phyloP scores from a whole-genome alignment of 2,797 vertebrate species.

The Buceros bicornis region DNA sequence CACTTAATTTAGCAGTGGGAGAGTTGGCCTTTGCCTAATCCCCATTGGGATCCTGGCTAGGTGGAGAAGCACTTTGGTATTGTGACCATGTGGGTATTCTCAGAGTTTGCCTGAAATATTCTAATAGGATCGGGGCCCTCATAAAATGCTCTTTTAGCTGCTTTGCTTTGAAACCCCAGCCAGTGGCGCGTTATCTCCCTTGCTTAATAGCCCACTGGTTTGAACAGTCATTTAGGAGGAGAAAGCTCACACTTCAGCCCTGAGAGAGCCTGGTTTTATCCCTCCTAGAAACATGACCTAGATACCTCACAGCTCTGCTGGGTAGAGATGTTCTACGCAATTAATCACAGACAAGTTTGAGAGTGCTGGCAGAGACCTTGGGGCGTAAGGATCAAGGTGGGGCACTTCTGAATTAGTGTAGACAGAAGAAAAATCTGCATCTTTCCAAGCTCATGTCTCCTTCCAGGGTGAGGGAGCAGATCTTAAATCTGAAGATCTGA shows the following conservation, averaged over 20 bases:
- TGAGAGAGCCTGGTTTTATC: slow-evolving; percentile 36
- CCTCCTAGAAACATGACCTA: slow-evolving; percentile 53
- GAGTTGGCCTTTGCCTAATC: slow-evolving; percentile 13
- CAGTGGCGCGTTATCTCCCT: slow-evolving; percentile 5
- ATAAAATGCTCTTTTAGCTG: slow-evolving; percentile 21
- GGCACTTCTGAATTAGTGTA: neutral
- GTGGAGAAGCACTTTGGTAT: slow-evolving; percentile 12
- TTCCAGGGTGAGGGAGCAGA: neutral
- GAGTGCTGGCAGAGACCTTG: neutral
- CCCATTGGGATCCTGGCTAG: neutral
- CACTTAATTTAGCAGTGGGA: neutral
- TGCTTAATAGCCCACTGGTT: slow-evolving; percentile 30
- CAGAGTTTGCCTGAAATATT: slow-evolving; percentile 48
- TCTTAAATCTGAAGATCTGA: neutral
- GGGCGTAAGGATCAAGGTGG: neutral
- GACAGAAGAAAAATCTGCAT: neutral
- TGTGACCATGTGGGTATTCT: slow-evolving; percentile 20
- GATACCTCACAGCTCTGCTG: slow-evolving; percentile 16
- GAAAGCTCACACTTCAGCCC: slow-evolving; percentile 39
- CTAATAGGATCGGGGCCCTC: slow-evolving; percentile 26
- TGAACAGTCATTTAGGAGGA: slow-evolving; percentile 61
- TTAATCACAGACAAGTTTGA: neutral
- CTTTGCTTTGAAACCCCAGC: slow-evolving; percentile 55
- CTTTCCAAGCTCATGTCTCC: neutral
- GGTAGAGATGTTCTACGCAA: neutral